Evolutionary conservation across 35 echinoderm and acorn worm species (phyloP).

Genomic region (Apostichopus californicus): DNA sequence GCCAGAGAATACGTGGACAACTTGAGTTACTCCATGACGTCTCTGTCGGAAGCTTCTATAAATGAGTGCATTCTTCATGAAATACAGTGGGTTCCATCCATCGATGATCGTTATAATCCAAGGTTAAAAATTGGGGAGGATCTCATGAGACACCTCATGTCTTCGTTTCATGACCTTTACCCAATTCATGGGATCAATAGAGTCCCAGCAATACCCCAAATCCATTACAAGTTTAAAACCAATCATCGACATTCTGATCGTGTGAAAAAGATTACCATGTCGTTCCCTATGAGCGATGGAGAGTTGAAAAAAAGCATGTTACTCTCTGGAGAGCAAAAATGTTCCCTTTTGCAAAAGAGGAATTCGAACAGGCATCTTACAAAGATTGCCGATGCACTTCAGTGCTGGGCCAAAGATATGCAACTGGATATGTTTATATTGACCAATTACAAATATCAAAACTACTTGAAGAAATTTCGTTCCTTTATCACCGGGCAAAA

Average conservation of each 20-base stretch:
- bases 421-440: conserved; percentile 12
- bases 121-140: not conserved
- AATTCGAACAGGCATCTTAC: not conserved
- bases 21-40: too few relatives aligned
- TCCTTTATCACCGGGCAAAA: not conserved
- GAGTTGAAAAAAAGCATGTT: not conserved
- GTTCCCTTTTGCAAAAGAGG: not conserved
- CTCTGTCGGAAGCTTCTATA: not conserved
- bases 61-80: not conserved
- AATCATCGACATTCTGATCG: not conserved
- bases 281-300: conserved; percentile 11
- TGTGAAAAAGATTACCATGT: not conserved
- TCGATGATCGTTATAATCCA: not conserved
- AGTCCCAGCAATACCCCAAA: not conserved
- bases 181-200: not conserved
- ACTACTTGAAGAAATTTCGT: not conserved
- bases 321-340: not conserved
- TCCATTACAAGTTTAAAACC: not conserved
- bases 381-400: not conserved
- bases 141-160: not conserved
- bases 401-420: not conserved
- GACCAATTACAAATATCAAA: conserved; percentile 10
- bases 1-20: not conserved
- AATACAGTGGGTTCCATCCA: not conserved
- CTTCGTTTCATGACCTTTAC: not conserved